A percentile compares a stretch with the other conserved stretches of the same genome.
Conservation (phyloP, 1,140 invertebrate species). For the Zaprionus inermis region DNA sequence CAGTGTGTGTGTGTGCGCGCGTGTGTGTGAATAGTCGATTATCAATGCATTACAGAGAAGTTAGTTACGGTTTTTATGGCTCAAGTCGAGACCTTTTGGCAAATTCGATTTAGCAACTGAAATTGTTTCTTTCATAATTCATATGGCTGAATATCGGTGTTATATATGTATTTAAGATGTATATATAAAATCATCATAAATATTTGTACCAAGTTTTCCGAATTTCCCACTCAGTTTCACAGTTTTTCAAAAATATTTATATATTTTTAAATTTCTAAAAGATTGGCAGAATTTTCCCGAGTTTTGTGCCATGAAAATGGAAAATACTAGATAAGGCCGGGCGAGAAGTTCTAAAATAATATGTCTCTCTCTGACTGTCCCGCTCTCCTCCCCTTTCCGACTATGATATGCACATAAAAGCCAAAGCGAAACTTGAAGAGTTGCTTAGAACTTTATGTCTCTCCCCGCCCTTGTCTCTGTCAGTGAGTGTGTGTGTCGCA, state of each 20-base stretch:
- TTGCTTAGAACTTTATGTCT: constrained; percentile 1
- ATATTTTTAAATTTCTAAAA: background rate
- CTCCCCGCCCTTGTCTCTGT: background rate
- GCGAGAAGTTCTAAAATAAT: background rate
- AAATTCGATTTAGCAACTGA: constrained; percentile 6
- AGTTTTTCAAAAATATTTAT: background rate
- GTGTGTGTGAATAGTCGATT: constrained; percentile 2
- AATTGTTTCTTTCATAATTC: constrained; percentile 2
- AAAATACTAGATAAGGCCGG: background rate
- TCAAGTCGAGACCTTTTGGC: background rate
- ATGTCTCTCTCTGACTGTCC: background rate
- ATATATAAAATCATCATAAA: background rate
- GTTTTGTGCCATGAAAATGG: background rate
- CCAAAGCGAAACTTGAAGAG: background rate
- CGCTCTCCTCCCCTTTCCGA: background rate
- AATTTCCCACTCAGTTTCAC: background rate
- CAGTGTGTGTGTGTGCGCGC: background rate
- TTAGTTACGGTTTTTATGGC: constrained; percentile 7
- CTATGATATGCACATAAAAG: background rate
- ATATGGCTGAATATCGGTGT: background rate
- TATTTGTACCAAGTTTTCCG: background rate
- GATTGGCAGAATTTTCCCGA: background rate
- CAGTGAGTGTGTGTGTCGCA: background rate
- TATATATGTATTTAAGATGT: too few species aligned
- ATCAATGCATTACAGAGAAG: constrained; percentile 7